These are phyloP conservation scores for Coracias cyanogaster DNA, from an alignment of 2,797 vertebrate species.

Conservation along the genomic window DNA sequence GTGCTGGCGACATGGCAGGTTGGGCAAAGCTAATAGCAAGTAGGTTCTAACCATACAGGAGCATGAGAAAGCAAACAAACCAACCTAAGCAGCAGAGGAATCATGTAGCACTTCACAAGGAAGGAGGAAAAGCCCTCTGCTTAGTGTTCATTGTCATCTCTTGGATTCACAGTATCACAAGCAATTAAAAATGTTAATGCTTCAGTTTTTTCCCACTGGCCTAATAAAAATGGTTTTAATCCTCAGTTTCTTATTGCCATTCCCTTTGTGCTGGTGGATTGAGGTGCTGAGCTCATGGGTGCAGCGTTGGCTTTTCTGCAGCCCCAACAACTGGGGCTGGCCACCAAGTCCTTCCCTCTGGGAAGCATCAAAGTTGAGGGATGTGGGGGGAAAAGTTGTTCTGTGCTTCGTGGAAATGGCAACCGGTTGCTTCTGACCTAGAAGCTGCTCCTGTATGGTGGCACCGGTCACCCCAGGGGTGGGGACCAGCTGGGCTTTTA, in stretches of 20 bases:
- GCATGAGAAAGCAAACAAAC: not conserved
- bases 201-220: not conserved
- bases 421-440: not conserved
- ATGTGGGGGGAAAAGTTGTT: not conserved
- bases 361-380: not conserved
- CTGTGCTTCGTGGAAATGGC: not conserved
- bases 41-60: not conserved
- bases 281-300: not conserved
- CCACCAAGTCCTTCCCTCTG: not conserved
- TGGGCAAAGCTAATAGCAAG: not conserved
- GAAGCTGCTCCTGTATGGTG: not conserved
- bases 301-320: not conserved
- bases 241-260: not conserved
- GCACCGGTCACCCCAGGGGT: not conserved
- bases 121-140: not conserved
- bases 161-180: not conserved
- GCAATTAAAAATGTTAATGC: slow-evolving; percentile 18
- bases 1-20: not conserved
- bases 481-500: not conserved
- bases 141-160: not conserved
- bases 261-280: not conserved
- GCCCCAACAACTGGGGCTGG: not conserved
- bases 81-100: not conserved
- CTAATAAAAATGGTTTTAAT: not conserved
- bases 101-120: not conserved